Evolutionary conservation across 2,888 invertebrate species (phyloP).

Genomic region (Chloroclystis v-ata): DNA sequence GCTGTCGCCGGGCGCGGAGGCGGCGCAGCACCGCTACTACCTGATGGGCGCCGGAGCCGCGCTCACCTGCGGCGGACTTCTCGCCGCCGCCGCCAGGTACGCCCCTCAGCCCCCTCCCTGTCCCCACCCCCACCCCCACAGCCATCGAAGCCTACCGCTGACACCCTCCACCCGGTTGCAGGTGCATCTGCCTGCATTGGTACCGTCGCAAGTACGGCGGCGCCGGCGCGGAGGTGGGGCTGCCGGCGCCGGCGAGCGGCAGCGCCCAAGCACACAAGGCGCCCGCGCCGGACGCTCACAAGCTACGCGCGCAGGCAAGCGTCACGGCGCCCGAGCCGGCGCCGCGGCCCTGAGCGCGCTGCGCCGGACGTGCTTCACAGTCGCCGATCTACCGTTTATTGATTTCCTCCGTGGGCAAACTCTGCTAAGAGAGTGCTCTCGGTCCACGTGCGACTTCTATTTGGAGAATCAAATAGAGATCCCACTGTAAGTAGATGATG

Average conservation of each 20-base stretch:
- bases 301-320: slow-evolving; percentile 48
- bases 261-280: slow-evolving; percentile 37
- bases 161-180: slow-evolving; percentile 27
- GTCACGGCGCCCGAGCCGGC: slow-evolving; percentile 66
- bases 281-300: slow-evolving; percentile 33
- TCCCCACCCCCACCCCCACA: background rate
- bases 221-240: slow-evolving; percentile 56
- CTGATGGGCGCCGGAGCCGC: slow-evolving; percentile 82
- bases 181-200: slow-evolving; percentile 83
- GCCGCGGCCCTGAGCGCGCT: background rate
- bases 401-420: no score
- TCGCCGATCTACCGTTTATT: no score
- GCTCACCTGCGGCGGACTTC: slow-evolving; percentile 80
- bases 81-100: slow-evolving; percentile 81
- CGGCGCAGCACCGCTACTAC: slow-evolving; percentile 84
- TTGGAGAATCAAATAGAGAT: no score
- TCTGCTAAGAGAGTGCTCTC: no score
- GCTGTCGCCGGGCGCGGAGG: slow-evolving; percentile 86
- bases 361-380: no score
- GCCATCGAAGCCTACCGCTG: background rate
- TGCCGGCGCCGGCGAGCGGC: slow-evolving; percentile 45
- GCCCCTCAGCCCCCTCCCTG: background rate
- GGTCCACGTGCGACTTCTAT: no score
- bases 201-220: slow-evolving; percentile 69
- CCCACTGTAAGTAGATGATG: no score